Evolutionary conservation across 1,140 invertebrate species (phyloP).

Genomic region (Drosophila chauvacae): DNA sequence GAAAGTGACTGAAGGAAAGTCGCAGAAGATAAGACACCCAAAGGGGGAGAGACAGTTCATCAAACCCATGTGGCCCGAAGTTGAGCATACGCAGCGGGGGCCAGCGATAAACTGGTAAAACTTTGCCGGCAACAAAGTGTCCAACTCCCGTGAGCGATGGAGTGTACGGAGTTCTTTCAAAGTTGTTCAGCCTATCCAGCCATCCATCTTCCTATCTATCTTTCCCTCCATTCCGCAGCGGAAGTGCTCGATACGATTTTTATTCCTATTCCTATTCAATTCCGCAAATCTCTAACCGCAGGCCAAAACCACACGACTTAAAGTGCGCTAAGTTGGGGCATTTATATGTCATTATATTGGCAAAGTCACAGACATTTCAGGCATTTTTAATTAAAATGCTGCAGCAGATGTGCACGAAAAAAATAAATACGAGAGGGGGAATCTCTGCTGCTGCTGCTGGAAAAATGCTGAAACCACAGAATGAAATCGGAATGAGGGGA

Average conservation of each 20-base stretch:
- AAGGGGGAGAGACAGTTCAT: slow-evolving; percentile 29
- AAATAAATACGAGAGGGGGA: slow-evolving; percentile 9
- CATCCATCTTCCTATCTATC: slow-evolving; percentile 29
- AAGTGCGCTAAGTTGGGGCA: slow-evolving; percentile 52
- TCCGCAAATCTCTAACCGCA: slow-evolving; percentile 28
- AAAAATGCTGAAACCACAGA: slow-evolving; percentile 67
- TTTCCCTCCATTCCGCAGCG: slow-evolving; percentile 4
- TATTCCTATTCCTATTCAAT: slow-evolving; percentile 31
- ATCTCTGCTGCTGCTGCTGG: slow-evolving; percentile 2
- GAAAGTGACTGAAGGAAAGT: slow-evolving; percentile 61
- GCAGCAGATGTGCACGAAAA: slow-evolving; percentile 55
- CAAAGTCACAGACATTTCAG: slow-evolving; percentile 43
- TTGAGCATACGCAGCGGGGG: slow-evolving; percentile 56
- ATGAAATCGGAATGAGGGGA: slow-evolving; percentile 20
- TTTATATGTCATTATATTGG: slow-evolving; percentile 62
- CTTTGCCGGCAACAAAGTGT: slow-evolving; percentile 21
- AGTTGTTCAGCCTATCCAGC: slow-evolving; percentile 33
- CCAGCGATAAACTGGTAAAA: slow-evolving; percentile 31
- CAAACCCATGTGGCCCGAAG: slow-evolving; percentile 36
- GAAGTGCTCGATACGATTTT: slow-evolving; percentile 34
- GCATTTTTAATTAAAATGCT: slow-evolving; percentile 74
- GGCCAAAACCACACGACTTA: slow-evolving; percentile 46
- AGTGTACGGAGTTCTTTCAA: slow-evolving; percentile 33
- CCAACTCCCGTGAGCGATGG: slow-evolving; percentile 25
- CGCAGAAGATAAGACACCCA: background rate